Conservation (phyloP, 2,797 vertebrate genomes). For the Cossypha dichroa region DNA sequence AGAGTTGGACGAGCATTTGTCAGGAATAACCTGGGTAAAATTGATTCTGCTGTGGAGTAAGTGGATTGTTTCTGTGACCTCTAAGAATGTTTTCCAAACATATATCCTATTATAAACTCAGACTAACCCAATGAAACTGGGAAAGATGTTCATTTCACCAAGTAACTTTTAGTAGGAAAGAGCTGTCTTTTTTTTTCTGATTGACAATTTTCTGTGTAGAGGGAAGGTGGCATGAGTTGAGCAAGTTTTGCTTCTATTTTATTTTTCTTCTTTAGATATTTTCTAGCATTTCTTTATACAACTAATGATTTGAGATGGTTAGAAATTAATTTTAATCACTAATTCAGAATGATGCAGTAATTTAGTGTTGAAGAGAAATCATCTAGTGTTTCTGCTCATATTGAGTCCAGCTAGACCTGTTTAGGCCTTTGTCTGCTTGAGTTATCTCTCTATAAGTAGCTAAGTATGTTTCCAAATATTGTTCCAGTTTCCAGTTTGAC, state of each 20-base stretch:
- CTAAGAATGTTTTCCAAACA: constrained; percentile 6
- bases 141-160: not conserved
- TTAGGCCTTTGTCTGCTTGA: not conserved
- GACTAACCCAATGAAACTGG: not conserved
- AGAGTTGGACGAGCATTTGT: not conserved
- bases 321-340: not conserved
- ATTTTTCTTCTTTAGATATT: not conserved
- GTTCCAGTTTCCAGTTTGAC: not conserved
- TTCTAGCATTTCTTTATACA: not conserved
- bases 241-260: not conserved
- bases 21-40: constrained; percentile 6
- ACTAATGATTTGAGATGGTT: not conserved
- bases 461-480: not conserved
- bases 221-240: not conserved
- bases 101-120: not conserved
- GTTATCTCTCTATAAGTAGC: not conserved
- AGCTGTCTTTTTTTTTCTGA: not conserved
- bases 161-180: not conserved
- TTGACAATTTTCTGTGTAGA: not conserved
- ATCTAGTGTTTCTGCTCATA: not conserved
- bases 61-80: constrained; percentile 9
- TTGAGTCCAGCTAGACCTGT: not conserved
- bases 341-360: not conserved
- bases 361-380: not conserved
- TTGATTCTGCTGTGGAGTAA: constrained; percentile 13